Evolutionary conservation across 1,140 invertebrate species (phyloP).

Genomic region (Drosophila pseudoobscura): DNA sequence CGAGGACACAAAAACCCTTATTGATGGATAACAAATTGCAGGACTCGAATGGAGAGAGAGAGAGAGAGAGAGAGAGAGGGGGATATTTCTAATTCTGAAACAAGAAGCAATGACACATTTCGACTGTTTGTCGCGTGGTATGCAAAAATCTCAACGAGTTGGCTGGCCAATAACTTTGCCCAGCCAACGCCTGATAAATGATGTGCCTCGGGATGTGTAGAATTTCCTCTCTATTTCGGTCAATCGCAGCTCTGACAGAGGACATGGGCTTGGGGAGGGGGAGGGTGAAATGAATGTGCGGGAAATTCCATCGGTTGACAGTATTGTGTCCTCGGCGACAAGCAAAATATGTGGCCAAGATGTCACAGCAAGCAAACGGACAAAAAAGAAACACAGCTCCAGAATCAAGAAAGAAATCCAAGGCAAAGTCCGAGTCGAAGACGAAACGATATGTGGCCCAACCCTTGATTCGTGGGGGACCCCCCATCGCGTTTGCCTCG

Average conservation of each 20-base stretch:
- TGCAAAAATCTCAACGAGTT: slow-evolving; percentile 73
- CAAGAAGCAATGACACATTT: slow-evolving; percentile 61
- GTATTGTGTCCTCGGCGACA: slow-evolving; percentile 77
- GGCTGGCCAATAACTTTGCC: slow-evolving; percentile 61
- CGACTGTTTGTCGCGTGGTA: slow-evolving; percentile 44
- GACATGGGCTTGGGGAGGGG: slow-evolving; percentile 25
- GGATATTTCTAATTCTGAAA: slow-evolving; percentile 38
- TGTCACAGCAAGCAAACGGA: slow-evolving; percentile 49
- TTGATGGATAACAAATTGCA: slow-evolving; percentile 69
- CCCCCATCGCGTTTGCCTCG: slow-evolving; percentile 20
- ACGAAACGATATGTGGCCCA: slow-evolving; percentile 45
- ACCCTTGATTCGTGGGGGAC: slow-evolving; percentile 4
- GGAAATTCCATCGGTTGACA: slow-evolving; percentile 76
- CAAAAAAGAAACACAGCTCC: slow-evolving; percentile 3
- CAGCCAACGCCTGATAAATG: slow-evolving; percentile 73
- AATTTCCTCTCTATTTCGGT: slow-evolving; percentile 76
- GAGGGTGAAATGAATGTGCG: slow-evolving; percentile 75
- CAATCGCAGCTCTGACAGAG: slow-evolving; percentile 57
- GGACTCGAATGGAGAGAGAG: background rate
- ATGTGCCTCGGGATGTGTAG: slow-evolving; percentile 57
- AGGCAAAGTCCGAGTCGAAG: slow-evolving; percentile 20
- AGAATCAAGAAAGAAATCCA: no score
- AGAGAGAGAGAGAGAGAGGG: background rate
- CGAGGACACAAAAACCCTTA: slow-evolving; percentile 35
- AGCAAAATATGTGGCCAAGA: slow-evolving; percentile 82